These are phyloP conservation scores for Probosciger aterrimus DNA, from an alignment of 2,113 vertebrate species.

Conservation along the genomic window DNA sequence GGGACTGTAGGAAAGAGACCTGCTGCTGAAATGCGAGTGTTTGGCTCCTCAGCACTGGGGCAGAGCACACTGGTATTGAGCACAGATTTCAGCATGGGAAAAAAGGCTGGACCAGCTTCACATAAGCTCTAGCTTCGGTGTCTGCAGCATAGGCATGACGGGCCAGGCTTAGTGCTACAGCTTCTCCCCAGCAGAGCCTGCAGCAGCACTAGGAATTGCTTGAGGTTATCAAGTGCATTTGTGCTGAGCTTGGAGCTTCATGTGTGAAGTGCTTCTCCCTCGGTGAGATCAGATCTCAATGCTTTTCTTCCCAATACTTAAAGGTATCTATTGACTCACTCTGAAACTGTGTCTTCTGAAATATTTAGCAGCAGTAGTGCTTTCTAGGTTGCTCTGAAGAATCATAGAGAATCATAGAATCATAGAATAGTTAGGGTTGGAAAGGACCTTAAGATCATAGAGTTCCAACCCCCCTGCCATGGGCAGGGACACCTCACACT, in stretches of 20 bases:
- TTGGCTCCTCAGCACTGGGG: background rate
- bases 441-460: too few relatives aligned
- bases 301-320: background rate
- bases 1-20: background rate
- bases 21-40: background rate
- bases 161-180: background rate
- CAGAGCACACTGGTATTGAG: accelerated
- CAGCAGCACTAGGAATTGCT: background rate
- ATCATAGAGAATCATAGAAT: too few relatives aligned
- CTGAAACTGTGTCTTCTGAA: background rate
- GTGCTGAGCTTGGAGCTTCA: background rate
- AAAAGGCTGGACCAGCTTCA: background rate
- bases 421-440: too few relatives aligned
- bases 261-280: background rate
- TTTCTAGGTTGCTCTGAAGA: background rate
- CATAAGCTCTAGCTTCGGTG: background rate
- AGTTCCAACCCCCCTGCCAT: too few relatives aligned
- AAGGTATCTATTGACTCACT: background rate
- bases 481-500: too few relatives aligned
- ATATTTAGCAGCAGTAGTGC: background rate
- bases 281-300: background rate
- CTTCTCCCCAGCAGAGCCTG: background rate
- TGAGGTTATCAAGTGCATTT: accelerated
- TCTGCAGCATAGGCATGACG: accelerated
- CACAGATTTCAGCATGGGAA: background rate